Percentiles rank a stretch among this genome's conserved stretches.
Evolutionary conservation across 2,113 vertebrate species (phyloP).

Genomic region (Hylia prasina): DNA sequence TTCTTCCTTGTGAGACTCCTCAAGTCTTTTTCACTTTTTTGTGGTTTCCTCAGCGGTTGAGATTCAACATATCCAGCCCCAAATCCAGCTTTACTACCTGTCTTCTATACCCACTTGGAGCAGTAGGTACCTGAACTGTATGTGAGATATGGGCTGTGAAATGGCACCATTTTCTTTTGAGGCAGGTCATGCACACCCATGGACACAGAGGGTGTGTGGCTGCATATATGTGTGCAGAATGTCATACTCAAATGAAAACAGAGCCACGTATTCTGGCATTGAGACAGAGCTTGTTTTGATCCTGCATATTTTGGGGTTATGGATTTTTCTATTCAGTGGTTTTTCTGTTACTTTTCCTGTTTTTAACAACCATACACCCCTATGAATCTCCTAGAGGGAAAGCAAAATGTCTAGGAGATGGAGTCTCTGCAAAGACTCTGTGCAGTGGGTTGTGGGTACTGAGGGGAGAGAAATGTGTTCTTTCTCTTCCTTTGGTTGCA

Average conservation of each 20-base stretch:
- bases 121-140: background rate
- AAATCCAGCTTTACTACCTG: background rate
- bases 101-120: background rate
- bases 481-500: background rate
- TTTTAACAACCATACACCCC: background rate
- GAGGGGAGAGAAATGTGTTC: background rate
- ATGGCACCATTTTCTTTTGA: rapidly evolving
- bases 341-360: background rate
- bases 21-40: background rate
- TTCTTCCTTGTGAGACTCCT: background rate
- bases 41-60: background rate
- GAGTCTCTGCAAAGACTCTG: background rate
- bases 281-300: background rate
- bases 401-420: rapidly evolving
- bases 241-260: background rate
- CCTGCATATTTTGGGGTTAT: background rate
- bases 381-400: background rate
- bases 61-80: background rate
- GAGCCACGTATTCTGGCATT: background rate
- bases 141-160: background rate
- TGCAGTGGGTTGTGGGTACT: background rate
- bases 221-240: rapidly evolving
- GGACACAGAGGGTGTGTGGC: rapidly evolving
- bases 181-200: rapidly evolving
- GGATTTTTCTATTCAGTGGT: background rate